Evolutionary conservation across 2,797 vertebrate genomes (phyloP).

Genomic region (Sarcophilus harrisii): DNA sequence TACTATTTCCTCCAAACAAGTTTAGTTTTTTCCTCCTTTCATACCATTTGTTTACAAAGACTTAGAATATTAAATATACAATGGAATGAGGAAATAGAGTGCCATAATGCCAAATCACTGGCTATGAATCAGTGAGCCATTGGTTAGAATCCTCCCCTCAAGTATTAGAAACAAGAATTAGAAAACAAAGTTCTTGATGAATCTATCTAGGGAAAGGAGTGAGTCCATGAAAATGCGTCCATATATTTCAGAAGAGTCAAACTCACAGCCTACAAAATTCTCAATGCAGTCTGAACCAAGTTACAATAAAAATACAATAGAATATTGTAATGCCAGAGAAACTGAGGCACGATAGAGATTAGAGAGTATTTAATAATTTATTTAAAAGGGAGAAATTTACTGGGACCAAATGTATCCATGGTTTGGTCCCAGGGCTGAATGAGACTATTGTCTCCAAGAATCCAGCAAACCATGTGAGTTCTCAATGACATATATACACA

Average conservation of each 20-base stretch:
- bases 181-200: conserved; percentile 39
- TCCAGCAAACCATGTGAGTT: too few species aligned
- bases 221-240: neutral
- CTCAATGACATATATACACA: too few species aligned
- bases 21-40: neutral
- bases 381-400: too few species aligned
- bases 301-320: neutral
- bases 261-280: neutral
- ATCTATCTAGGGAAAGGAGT: neutral
- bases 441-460: too few species aligned
- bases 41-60: neutral
- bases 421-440: too few species aligned
- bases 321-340: too few species aligned
- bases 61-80: conserved; percentile 3
- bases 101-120: neutral
- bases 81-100: neutral
- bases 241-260: neutral
- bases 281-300: neutral
- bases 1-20: neutral
- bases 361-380: too few species aligned
- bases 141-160: neutral
- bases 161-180: conserved; percentile 18
- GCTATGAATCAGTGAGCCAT: neutral
- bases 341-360: too few species aligned
- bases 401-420: too few species aligned